Conservation (phyloP, 2,797 vertebrate genomes). For the Xenopus petersii region DNA sequence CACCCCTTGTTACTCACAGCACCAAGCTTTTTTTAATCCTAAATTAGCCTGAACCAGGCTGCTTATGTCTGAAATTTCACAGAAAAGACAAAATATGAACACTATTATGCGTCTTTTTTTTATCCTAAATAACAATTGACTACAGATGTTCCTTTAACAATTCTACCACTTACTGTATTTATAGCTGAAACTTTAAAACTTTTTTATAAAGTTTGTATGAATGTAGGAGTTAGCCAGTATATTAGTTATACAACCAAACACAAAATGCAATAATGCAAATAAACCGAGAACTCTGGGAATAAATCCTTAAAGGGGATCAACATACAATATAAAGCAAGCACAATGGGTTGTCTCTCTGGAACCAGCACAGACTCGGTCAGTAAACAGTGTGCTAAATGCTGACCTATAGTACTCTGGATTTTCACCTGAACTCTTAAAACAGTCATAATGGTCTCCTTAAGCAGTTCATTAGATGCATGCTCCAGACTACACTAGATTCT, state of each 20-base stretch:
- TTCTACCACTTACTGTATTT: not conserved
- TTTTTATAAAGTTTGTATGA: not conserved
- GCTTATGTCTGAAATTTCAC: conserved; percentile 48
- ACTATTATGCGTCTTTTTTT: conserved; percentile 46
- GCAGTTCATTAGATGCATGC: no score
- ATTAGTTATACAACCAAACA: no score
- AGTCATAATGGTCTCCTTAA: no score
- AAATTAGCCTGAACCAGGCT: conserved; percentile 43
- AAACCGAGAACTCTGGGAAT: conserved; percentile 32
- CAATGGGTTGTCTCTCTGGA: no score
- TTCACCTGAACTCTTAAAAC: no score
- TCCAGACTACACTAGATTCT: no score
- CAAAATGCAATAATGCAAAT: conserved; percentile 42
- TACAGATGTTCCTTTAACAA: conserved; percentile 54
- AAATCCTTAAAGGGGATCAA: conserved; percentile 33
- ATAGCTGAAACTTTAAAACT: not conserved
- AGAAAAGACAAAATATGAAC: conserved; percentile 35
- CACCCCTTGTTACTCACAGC: conserved; percentile 44
- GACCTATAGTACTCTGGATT: no score
- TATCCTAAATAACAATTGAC: conserved; percentile 47
- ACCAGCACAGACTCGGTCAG: no score
- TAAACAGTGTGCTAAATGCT: no score
- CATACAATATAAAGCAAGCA: no score
- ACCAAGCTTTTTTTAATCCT: conserved; percentile 45
- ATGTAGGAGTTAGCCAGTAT: conserved; percentile 26